Base-by-base conservation (phyloP, 35 echinoderm and acorn worm species). In the Apostichopus parvimensis region DNA sequence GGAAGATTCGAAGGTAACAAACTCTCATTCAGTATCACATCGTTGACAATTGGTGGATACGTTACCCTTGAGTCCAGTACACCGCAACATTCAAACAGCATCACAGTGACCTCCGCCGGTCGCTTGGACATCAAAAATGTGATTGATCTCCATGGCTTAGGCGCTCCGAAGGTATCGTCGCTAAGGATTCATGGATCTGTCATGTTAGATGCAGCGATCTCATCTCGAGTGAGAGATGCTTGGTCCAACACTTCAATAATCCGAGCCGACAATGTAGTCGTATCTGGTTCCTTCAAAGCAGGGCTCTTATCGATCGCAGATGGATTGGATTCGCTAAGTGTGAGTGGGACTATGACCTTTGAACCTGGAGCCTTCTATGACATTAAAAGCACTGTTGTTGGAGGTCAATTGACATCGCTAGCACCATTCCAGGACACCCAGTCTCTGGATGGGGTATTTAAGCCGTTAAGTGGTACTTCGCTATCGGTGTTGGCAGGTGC, bases 221-320 rank as follows among this genome's bases (percentile, higher is more conserved):
- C 17, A 25, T 70, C 84, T 12, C 87, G 88, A 53, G 53, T 18
- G 14, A 93, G 70, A 59, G 77, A 88, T 22, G 65, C 62, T 12
- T 95, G 94, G 94, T 84, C 91, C 52, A 17, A 54, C 52, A 82
- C 9, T 4, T 95, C 94, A 2, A 54, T 79, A 6, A 93, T 93
- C 54, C 79, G 86, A 76, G 45, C 93, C 6, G 88, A 78, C 86
- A 20, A 93, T 72, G 79, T 95, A 18, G 54, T n/a, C 57, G 91
- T 95, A 7, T 82, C 22, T 54, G 94, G 94, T 8, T 82, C 77
- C 11, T 77, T 95, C 2, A 73, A 93, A 61, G 94, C 57, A 60
- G 94, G 94, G 9, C 15, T 90, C n/a, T 92, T 95, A 1, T 82
- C 92, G 6, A 87, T 86, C 20, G 92, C 53, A 11, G 79, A 13